Base-by-base conservation (phyloP, 2,888 invertebrate genomes). In the Seira ritae region DNA sequence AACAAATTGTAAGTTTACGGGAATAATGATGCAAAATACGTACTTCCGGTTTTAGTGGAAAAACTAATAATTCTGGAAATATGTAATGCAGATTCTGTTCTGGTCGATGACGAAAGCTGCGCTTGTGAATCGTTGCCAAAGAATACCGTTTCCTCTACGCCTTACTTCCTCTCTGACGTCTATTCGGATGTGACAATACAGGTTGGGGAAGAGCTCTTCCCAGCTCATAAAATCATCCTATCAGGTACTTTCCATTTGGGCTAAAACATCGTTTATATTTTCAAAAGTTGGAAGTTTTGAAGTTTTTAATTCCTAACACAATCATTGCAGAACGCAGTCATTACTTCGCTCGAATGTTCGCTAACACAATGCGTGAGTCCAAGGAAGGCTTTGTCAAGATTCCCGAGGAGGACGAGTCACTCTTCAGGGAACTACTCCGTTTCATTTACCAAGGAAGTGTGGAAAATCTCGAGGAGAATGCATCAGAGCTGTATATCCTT, bases 181-280 rank as follows among this genome's bases (percentile, higher is more conserved):
- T 84, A 67, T 37, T 87, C 87, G 0, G 87, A 87, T 68, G 84
- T 87, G 12, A 73, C 31, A 10, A 72, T 87, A 20, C 68, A 80
- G 67, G 78, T 80, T 17, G 80, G 76, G 0, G 75, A 65, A 1
- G 65, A 69, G 22, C 17, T 24, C n/a, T 83, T 85, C 31, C 85
- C 85, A 12, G 85, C 83, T 12, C 87, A 87, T 42, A 84, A 84
- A 69, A 71, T 87, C 1, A 83, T 87, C 17, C 71, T 87, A 1
- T 84, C 87, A 23, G 85, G 87, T 87, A 81, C 74, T n/a, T n/a
- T 73, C 10, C 37, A 42, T 12, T 17, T 20, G 20, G 6, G 22
- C 31, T n/a, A 24, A 42, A 19, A 42, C 6, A 19, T 22, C 50
- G 1, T 1, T 4, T 46, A 46, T 17, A 20, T 46, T 12, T 17